Base-by-base conservation (phyloP, 2,113 vertebrate species). In the Plectropomus leopardus region DNA sequence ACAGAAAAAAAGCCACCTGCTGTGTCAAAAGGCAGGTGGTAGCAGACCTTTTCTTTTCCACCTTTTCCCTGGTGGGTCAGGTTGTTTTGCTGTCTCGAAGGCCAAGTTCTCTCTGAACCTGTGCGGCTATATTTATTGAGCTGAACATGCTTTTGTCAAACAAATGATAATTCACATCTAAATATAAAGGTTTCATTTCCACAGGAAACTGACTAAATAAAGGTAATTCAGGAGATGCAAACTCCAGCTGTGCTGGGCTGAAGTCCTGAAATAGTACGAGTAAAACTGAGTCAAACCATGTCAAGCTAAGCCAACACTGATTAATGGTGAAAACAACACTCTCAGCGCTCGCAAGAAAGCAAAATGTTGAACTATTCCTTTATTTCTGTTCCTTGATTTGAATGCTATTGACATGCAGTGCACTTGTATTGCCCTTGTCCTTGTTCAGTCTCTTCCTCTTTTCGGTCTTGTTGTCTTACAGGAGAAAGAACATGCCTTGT, bases 401-500 rank as follows among this genome's bases (percentile, higher is more conserved):
- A 68, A 69, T 48, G 19, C 23, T 61, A 21, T 40, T n/a, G 4
- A 42, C 17, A 44, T 63, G 8, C 4, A 57, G 2, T 44, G 4
- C 19, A 40, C 8, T 58, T 50, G 8, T 17, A 1, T 10, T 47
- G 58, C 36, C 36, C 10, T 60, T 61, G 10, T 86, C 5, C 24
- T 58, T 53, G 1, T 68, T 58, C 28, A 48, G 13, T 58, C 8
- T 11, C 65, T 72, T 69, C 32, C 24, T 60, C 48, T 51, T 79
- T 69, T 68, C 15, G 1, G 57, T 53, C 44, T 57, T 69, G 74
- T 82, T 76, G 60, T 84, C 55, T 86, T 74, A 47, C 10, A 76
- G 42, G 40, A 86, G 74, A 70, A 85, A 87, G 80, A 84, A 79
- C 83, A 57, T 76, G 73, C 71, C 16, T 70, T 83, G 83, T 88